Evolutionary conservation across 1,140 invertebrate species (phyloP).

Genomic region (Bilobella aurantiaca): DNA sequence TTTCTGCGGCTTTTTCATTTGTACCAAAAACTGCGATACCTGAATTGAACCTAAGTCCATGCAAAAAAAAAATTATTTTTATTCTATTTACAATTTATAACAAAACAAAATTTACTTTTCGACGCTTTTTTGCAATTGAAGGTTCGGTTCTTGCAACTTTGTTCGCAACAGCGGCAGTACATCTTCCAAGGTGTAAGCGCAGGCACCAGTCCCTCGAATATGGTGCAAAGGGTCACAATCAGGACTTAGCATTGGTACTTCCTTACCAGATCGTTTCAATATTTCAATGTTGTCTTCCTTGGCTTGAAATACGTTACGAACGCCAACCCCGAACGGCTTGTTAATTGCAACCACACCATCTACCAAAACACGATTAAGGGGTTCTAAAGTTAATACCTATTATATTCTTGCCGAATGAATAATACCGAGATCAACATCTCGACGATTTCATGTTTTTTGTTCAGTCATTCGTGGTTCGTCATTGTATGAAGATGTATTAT

Average conservation of each 20-base stretch:
- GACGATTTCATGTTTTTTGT: no score
- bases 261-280: neutral
- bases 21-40: constrained; percentile 27
- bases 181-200: constrained; percentile 36
- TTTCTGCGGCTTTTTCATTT: constrained; percentile 5
- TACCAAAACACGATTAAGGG: no score
- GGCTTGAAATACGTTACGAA: neutral
- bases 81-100: neutral
- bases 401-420: no score
- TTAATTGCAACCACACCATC: constrained; percentile 42
- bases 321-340: constrained; percentile 42
- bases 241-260: neutral
- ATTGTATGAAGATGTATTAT: no score
- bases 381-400: no score
- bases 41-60: constrained; percentile 22
- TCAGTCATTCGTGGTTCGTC: no score
- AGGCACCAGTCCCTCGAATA: constrained; percentile 17
- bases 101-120: constrained; percentile 38
- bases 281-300: neutral
- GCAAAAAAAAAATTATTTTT: neutral
- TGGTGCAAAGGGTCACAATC: constrained; percentile 19
- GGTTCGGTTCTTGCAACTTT: constrained; percentile 34
- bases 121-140: constrained; percentile 36
- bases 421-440: no score
- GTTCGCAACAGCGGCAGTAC: constrained; percentile 36